Evolutionary conservation across 2,888 invertebrate species (phyloP).

Genomic region (Pedicia rivosa): DNA sequence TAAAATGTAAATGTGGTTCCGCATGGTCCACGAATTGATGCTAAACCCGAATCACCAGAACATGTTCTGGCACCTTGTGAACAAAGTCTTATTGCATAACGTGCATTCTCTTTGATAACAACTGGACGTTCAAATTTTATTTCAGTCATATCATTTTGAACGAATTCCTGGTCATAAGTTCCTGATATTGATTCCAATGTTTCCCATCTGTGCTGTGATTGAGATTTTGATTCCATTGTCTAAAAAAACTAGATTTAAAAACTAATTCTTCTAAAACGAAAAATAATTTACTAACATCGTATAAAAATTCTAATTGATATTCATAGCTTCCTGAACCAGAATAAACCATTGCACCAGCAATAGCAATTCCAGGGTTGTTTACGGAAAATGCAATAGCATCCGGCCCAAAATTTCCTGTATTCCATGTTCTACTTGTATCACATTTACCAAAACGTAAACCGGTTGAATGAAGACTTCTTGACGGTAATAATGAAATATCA

Average conservation of each 20-base stretch:
- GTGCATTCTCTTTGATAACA: conserved; percentile 70
- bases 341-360: conserved; percentile 82
- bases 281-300: too few relatives aligned
- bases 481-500: conserved; percentile 30
- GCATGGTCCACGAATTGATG: conserved; percentile 80
- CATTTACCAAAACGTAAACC: conserved; percentile 82
- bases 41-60: conserved; percentile 86
- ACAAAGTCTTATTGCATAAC: conserved; percentile 76
- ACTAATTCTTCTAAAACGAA: too few relatives aligned
- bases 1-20: conserved; percentile 82
- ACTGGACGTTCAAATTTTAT: conserved; percentile 82
- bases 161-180: conserved; percentile 67
- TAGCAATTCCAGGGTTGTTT: conserved; percentile 72
- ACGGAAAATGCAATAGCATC: conserved; percentile 93
- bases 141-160: conserved; percentile 75
- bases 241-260: too few relatives aligned
- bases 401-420: conserved; percentile 90
- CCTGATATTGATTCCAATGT: conserved; percentile 73
- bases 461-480: conserved; percentile 68
- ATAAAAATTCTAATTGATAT: conserved; percentile 79
- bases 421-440: conserved; percentile 85
- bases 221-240: conserved; percentile 35
- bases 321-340: conserved; percentile 79
- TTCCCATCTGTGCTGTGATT: conserved; percentile 61
- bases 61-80: conserved; percentile 86